Evolutionary conservation across 2,888 invertebrate genomes (phyloP), one percentile per base, ranked within the genome.

Genomic region (Cenopis cana): DNA sequence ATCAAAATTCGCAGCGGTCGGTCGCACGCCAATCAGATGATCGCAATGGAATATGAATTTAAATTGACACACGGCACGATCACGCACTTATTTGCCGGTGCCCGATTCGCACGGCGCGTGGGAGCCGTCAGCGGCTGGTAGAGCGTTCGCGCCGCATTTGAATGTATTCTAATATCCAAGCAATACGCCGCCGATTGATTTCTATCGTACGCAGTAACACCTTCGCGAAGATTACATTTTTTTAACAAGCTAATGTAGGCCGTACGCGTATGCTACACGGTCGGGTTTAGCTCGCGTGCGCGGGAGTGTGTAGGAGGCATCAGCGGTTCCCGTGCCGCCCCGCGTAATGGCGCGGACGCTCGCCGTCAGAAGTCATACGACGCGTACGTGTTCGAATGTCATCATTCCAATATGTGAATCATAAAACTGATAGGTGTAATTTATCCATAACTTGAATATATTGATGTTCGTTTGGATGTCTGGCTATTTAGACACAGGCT

Each of bases 161-260:
- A 77, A 78, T 76, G 78, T 76, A 74, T 76, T 74, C 70, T 74
- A 76, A 76, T 76, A 74, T 64, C 17, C 65, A 61, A 20, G 57
- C 68, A 57, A 61, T 64, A 67, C 36, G 64, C 50, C 46, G 71
- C 61, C 70, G 75, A 77, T 79, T 81, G 79, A 79, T 79, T 81
- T 71, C 77, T 79, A 80, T 79, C 73, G 76, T 73, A 72, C 68
- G 74, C 76, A 78, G 80, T 77, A 79, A 78, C 74, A 66, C 74
- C 68, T 74, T 73, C 73, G 69, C 73, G 72, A n/a, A 41, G 52
- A 69, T 69, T 50, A 41, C 24, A 38, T 69, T 56, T 17, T n/a
- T 14, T 4, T 2, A 9, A 17, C 33, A 29, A 11, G 10, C 33
- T 29, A 49, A 55, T 54, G 10, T 55, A 14, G 24, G 36, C 41